phyloP scores from a whole-genome alignment of 2,888 invertebrate species.

The Gari tellinella region DNA sequence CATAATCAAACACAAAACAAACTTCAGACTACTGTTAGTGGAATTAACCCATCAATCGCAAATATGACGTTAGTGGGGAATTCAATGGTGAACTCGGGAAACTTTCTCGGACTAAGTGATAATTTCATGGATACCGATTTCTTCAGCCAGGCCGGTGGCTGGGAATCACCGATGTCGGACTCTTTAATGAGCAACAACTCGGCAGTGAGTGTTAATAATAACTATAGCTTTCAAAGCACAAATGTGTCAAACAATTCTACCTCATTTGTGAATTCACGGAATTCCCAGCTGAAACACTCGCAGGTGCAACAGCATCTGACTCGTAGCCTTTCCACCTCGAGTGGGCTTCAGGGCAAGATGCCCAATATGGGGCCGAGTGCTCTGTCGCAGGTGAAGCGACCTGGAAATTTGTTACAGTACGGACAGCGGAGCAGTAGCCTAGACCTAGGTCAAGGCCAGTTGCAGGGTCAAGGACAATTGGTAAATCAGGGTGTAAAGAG shows the following conservation, averaged over 20 bases:
- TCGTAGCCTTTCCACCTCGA: constrained; percentile 42
- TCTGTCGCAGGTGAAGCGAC: constrained; percentile 30
- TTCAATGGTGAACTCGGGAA: constrained; percentile 43
- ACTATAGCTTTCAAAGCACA: constrained; percentile 15
- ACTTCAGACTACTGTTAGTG: constrained; percentile 23
- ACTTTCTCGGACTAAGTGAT: constrained; percentile 39
- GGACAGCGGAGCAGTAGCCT: constrained; percentile 63
- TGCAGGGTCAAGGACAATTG: constrained; percentile 21
- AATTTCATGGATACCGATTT: constrained; percentile 49
- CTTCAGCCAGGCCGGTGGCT: constrained; percentile 39
- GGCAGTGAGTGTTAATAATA: constrained; percentile 14
- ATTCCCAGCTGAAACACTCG: constrained; percentile 43
- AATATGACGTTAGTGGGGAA: constrained; percentile 62
- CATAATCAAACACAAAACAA: constrained; percentile 42
- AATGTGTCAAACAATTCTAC: constrained; percentile 38
- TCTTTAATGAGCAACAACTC: constrained; percentile 37
- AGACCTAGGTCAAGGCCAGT: constrained; percentile 57
- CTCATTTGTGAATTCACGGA: constrained; percentile 34
- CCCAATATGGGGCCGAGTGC: not conserved
- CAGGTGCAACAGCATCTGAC: constrained; percentile 51
- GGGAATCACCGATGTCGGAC: constrained; percentile 55
- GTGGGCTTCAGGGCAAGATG: constrained; percentile 7
- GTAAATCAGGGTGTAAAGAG: constrained; percentile 65
- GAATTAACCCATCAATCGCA: constrained; percentile 48
- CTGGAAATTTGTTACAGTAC: constrained; percentile 52